Percentiles rank a stretch among this genome's conserved stretches.
Evolutionary conservation across 2,888 invertebrate species (phyloP).

Genomic region (Boloria selene): DNA sequence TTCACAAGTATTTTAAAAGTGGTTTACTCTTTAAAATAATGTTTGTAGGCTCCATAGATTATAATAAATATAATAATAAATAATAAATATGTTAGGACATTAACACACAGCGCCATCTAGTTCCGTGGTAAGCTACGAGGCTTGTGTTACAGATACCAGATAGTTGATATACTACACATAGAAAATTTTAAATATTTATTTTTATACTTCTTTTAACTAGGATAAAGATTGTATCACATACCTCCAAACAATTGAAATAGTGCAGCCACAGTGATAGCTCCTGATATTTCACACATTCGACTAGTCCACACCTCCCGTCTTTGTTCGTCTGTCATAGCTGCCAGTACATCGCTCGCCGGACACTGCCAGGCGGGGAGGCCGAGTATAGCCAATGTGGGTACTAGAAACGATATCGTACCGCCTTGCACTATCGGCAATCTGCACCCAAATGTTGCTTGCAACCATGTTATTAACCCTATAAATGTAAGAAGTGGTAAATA

Average conservation of each 20-base stretch:
- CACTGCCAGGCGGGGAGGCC: constrained; percentile 88
- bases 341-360: constrained; percentile 78
- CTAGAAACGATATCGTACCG: constrained; percentile 90
- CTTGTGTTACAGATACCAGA: too few relatives aligned
- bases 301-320: constrained; percentile 86
- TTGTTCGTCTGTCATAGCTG: constrained; percentile 79
- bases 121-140: too few relatives aligned
- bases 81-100: too few relatives aligned
- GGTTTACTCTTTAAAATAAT: too few relatives aligned
- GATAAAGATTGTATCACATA: constrained; percentile 7
- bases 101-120: too few relatives aligned
- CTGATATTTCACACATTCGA: constrained; percentile 91
- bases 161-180: too few relatives aligned
- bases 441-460: constrained; percentile 89
- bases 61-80: too few relatives aligned
- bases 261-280: constrained; percentile 91
- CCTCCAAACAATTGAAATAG: constrained; percentile 89
- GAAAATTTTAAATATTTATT: too few relatives aligned
- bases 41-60: too few relatives aligned
- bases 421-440: constrained; percentile 89
- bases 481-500: neutral
- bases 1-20: too few relatives aligned
- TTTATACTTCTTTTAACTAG: too few relatives aligned
- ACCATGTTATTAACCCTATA: constrained; percentile 86
- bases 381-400: constrained; percentile 89